Percentiles rank a stretch among this genome's conserved stretches.
Conservation (phyloP, 2,888 invertebrate genomes). For the Aporophyla nigra region DNA sequence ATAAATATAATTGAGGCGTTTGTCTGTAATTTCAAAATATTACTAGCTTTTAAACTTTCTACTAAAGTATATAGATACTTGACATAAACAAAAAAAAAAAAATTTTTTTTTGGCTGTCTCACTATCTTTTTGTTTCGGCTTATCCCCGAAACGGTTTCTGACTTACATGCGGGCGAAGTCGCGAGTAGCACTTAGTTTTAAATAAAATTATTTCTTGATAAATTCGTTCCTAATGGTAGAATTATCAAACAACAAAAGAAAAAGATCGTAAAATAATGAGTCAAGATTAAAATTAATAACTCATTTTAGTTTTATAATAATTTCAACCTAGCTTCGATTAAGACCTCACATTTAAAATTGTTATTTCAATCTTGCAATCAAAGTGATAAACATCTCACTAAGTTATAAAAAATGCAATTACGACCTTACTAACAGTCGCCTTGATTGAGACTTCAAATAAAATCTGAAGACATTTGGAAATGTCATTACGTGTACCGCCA, state of each 20-base stretch:
- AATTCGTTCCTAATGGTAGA: not conserved
- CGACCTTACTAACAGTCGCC: not conserved
- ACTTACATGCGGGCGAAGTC: too few relatives aligned
- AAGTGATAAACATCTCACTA: conserved; percentile 18
- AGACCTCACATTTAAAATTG: conserved; percentile 14
- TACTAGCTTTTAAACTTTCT: too few relatives aligned
- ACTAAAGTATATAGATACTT: too few relatives aligned
- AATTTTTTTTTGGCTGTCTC: too few relatives aligned
- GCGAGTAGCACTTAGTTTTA: too few relatives aligned
- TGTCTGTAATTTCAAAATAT: too few relatives aligned
- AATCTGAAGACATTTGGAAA: conserved; percentile 19
- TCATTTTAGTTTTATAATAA: not conserved
- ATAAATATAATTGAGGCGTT: too few relatives aligned
- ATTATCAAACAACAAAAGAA: not conserved
- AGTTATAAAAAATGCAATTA: not conserved
- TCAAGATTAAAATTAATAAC: too few relatives aligned
- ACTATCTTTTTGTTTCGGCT: too few relatives aligned
- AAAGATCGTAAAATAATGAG: too few relatives aligned
- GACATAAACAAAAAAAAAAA: too few relatives aligned
- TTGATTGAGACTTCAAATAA: conserved; percentile 53
- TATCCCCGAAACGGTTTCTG: too few relatives aligned
- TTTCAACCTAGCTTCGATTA: not conserved
- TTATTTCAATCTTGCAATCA: conserved; percentile 20
- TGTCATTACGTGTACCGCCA: conserved; percentile 26
- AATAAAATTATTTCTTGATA: not conserved